Base-by-base conservation (phyloP, 2,113 vertebrate genomes). In the Oreochromis aureus region DNA sequence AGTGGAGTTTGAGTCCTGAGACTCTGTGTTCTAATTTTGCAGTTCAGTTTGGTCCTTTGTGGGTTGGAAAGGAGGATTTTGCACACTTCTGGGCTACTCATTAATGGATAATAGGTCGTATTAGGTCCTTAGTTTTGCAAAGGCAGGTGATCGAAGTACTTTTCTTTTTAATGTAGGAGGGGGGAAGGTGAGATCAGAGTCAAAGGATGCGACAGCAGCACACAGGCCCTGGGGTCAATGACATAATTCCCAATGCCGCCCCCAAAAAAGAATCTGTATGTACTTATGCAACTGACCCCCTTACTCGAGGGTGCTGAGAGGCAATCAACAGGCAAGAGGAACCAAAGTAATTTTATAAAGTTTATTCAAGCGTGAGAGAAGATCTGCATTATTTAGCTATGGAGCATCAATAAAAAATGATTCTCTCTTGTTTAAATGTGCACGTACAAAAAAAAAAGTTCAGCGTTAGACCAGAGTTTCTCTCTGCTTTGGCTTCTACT, bases 351-450 rank as follows among this genome's bases (percentile, higher is more conserved):
- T 71, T 87, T 80, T 86, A 55, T 76, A 12, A 92, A 83, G 86
- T 87, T 82, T 82, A 91, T 83, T 91, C 90, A 84, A 90, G 92
- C 83, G 27, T 92, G 48, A 86, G 11, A n/a, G 76, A 66, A 82
- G 55, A 69, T 44, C 80, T 96, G 86, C 90, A 95, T 95, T 93
- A 95, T 95, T 96, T 82, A 96, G 78, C 32, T 73, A 12, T 13
- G 18, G 30, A 81, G 78, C 88, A 92, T 93, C 34, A 90, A 95
- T 94, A 91, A 94, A 81, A 91, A 4, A 94, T 86, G 46, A 12
- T 61, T 78, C 11, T 55, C 13, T 82, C 58, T 73, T 69, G 39
- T 92, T 73, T 66, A 59, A 73, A 78, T 63, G 16, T 83, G 41
- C 8, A 87, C 9, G 27, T 54, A 30, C 36, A 46, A 66, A 85